These are phyloP conservation scores for Aldabrachelys gigantea DNA, from an alignment of 2,113 vertebrate genomes.

Conservation along the genomic window DNA sequence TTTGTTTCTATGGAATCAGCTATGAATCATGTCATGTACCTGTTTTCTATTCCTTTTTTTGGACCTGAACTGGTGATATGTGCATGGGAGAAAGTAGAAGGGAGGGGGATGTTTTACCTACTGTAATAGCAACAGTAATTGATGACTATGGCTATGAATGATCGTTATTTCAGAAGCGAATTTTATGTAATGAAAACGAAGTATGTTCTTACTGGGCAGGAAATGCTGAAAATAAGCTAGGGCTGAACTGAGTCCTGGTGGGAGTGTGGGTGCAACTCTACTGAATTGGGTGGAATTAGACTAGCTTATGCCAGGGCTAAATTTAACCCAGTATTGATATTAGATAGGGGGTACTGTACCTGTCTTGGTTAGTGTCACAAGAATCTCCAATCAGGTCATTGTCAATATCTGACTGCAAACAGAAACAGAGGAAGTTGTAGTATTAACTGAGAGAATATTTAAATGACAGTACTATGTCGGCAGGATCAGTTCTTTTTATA, in stretches of 20 bases:
- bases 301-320: not conserved
- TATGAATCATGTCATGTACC: not conserved
- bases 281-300: not conserved
- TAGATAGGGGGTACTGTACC: slow-evolving; percentile 77
- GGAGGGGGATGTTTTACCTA: rapidly evolving
- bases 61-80: not conserved
- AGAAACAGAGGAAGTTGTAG: slow-evolving; percentile 41
- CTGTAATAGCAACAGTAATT: not conserved
- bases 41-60: not conserved
- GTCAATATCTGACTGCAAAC: slow-evolving; percentile 91
- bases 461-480: not conserved
- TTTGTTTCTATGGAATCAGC: not conserved
- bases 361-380: slow-evolving; percentile 98
- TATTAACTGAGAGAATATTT: not conserved
- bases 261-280: not conserved
- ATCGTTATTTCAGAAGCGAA: not conserved
- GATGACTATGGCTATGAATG: not conserved
- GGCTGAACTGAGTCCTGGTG: not conserved
- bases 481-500: not conserved
- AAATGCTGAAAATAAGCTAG: not conserved
- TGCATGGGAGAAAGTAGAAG: not conserved
- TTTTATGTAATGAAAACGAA: not conserved
- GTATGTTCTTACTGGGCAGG: not conserved
- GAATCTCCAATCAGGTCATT: slow-evolving; percentile 96
- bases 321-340: not conserved